Base-by-base conservation (phyloP, 2,113 vertebrate species). In the human (Homo sapiens) region DNA sequence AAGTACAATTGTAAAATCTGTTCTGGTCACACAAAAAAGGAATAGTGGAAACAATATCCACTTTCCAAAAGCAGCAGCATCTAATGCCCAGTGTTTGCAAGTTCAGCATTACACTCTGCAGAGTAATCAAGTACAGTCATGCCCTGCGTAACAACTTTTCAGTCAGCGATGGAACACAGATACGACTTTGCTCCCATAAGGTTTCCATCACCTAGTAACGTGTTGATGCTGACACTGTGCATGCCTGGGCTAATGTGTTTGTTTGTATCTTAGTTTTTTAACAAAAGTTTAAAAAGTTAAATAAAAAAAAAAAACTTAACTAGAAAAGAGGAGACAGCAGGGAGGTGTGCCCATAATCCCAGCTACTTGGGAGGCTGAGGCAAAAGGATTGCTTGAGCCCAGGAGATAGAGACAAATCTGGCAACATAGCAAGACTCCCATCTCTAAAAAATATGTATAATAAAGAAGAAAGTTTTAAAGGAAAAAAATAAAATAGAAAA, bases 1-100 rank as follows among this genome's bases (percentile, higher is more conserved):
- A 94, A 83, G 43, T 64, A 61, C 13, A 96, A 89, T 43, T 94
- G 50, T 40, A 76, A 30, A 86, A 94, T 97, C n/a, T 96, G 85
- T 96, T 97, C 64, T 94, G 25, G 48, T 83, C n/a, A 89, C 72
- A 94, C 57, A 89, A 79, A 93, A 59, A 6, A 83, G 78, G 23
- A 88, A 30, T 55, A 73, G 52, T 84, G 48, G 76, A 92, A 94
- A 32, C 3, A 79, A 57, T 27, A 70, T 87, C 38, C 1, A 7
- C 18, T 89, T 97, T 87, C 45, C 52, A 90, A 59, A 96, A 83
- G 25, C 22, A 91, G 17, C 40, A 55, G 14, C 48, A 94, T 75
- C 57, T 92, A 82, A 89, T 40, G 20, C 30, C 43, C 48, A 61
- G 23, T 95, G 64, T 85, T 93, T 92, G 18, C 95, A 27, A 85